A percentile compares a stretch with the other conserved stretches of the same genome.
These are phyloP conservation scores for Acanthopleura granulata DNA, from an alignment of 2,888 invertebrate genomes.

Conservation along the genomic window DNA sequence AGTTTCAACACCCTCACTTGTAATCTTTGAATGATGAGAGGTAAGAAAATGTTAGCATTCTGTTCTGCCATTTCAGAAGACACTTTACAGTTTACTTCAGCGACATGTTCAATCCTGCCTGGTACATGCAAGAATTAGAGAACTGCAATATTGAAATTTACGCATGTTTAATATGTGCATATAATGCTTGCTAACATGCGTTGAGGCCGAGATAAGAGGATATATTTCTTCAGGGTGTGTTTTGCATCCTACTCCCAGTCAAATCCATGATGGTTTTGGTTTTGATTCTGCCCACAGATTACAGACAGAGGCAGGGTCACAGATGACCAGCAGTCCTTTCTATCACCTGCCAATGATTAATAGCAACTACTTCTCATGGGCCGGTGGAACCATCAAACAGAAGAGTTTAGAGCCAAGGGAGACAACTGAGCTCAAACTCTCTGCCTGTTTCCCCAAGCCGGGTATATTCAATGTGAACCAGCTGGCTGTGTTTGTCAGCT, in stretches of 20 bases:
- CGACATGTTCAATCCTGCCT: too few relatives aligned
- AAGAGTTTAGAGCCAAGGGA: slow-evolving; percentile 49
- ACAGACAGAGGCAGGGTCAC: slow-evolving; percentile 1
- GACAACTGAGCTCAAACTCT: slow-evolving; percentile 48
- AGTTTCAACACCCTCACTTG: background rate
- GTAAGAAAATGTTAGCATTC: background rate
- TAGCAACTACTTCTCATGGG: slow-evolving; percentile 56
- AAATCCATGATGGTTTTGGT: background rate
- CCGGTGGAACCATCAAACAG: slow-evolving; percentile 58
- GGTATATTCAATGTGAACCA: slow-evolving; percentile 66
- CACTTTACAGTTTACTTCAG: too few relatives aligned
- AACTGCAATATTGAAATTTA: too few relatives aligned
- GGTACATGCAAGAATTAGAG: too few relatives aligned
- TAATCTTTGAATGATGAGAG: background rate
- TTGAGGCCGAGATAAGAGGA: too few relatives aligned
- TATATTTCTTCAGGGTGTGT: too few relatives aligned
- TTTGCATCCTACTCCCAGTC: background rate
- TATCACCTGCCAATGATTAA: background rate
- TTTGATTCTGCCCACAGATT: background rate
- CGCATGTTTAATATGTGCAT: too few relatives aligned
- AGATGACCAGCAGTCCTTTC: background rate
- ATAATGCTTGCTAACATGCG: too few relatives aligned
- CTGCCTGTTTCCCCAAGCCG: slow-evolving; percentile 61
- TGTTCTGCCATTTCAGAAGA: background rate
- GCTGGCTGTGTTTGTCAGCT: slow-evolving; percentile 58